Conservation (phyloP, 2,888 invertebrate genomes). For the Polymixis flavicincta region DNA sequence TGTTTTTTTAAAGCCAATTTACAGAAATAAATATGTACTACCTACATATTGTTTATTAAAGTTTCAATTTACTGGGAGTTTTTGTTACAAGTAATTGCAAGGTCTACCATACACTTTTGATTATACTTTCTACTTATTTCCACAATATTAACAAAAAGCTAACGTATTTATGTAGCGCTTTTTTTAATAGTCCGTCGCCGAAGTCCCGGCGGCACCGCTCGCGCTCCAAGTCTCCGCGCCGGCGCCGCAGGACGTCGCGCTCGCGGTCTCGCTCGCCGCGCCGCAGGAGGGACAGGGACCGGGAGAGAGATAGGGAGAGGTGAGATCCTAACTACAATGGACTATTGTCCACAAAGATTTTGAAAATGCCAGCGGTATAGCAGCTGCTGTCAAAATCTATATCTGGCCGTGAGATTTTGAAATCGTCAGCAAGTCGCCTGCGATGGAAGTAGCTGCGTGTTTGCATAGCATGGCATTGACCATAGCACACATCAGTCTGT, state of each 20-base stretch:
- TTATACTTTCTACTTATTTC: neutral
- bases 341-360: too few relatives aligned
- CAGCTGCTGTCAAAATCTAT: neutral
- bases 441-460: neutral
- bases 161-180: conserved; percentile 28
- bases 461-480: neutral
- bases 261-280: conserved; percentile 82
- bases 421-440: neutral
- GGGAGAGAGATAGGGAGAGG: conserved; percentile 67
- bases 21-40: too few relatives aligned
- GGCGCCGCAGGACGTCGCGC: conserved; percentile 72
- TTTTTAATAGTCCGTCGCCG: conserved; percentile 83
- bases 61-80: neutral
- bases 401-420: neutral
- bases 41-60: neutral
- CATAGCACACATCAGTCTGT: neutral
- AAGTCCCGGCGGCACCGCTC: conserved; percentile 90
- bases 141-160: conserved; percentile 27
- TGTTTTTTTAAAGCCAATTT: too few relatives aligned
- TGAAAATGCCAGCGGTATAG: neutral
- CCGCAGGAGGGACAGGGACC: conserved; percentile 87
- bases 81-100: neutral
- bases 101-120: neutral
- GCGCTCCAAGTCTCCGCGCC: conserved; percentile 89
- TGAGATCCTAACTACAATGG: conserved; percentile 11